A percentile compares a stretch with the other conserved stretches of the same genome.
Evolutionary conservation across 2,888 invertebrate species (phyloP).

Genomic region (Diplolepis rosae): DNA sequence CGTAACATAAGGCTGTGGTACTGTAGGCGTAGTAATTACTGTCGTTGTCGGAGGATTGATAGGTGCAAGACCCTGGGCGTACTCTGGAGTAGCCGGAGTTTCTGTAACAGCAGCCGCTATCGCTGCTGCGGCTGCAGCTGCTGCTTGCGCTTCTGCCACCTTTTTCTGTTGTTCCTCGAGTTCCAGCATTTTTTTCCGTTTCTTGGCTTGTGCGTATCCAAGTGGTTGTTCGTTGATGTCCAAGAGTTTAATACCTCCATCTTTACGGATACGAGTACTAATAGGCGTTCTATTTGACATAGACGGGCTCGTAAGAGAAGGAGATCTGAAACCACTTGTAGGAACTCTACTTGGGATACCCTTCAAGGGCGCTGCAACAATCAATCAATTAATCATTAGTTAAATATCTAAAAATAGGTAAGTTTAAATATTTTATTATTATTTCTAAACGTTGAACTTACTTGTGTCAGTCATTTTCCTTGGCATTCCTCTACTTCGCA

Average conservation of each 20-base stretch:
- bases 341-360: conserved; percentile 91
- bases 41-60: conserved; percentile 75
- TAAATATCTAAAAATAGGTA: not conserved
- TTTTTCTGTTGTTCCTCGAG: conserved; percentile 81
- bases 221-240: conserved; percentile 95
- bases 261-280: conserved; percentile 79
- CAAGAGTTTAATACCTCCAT: conserved; percentile 94
- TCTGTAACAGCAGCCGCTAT: conserved; percentile 65
- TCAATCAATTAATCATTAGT: not conserved
- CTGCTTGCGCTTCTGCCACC: conserved; percentile 75
- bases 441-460: conserved; percentile 71
- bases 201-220: conserved; percentile 89
- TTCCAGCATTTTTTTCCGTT: conserved; percentile 87
- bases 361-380: conserved; percentile 86
- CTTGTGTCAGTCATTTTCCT: conserved; percentile 98
- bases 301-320: conserved; percentile 74
- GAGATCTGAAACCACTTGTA: conserved; percentile 79
- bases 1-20: conserved; percentile 60
- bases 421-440: conserved; percentile 5
- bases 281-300: conserved; percentile 78
- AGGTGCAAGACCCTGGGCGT: conserved; percentile 85
- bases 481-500: conserved; percentile 78
- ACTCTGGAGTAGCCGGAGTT: conserved; percentile 82
- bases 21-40: conserved; percentile 45
- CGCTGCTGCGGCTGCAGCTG: conserved; percentile 63